phyloP scores from a whole-genome alignment of 2,888 invertebrate genomes.

The Phortica magna region DNA sequence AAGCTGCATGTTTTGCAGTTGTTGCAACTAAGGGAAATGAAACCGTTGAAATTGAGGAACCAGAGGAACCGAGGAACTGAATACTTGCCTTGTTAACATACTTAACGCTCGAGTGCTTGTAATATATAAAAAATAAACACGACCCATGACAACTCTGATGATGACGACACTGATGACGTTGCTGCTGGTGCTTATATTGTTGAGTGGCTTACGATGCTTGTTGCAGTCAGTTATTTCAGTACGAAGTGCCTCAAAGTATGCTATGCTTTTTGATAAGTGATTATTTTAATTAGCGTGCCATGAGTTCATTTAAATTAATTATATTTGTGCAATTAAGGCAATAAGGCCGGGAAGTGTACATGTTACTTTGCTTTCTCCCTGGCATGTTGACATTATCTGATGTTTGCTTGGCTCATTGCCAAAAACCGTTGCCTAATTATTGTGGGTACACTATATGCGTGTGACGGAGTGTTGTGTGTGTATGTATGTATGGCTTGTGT shows the following conservation, averaged over 20 bases:
- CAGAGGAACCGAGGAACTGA: constrained; percentile 22
- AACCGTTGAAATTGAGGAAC: not conserved
- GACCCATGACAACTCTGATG: constrained; percentile 13
- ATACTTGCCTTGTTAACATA: constrained; percentile 65
- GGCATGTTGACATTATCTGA: not conserved
- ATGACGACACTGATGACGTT: constrained; percentile 43
- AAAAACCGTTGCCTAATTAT: constrained; percentile 6
- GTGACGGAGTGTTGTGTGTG: not conserved
- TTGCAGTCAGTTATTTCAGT: constrained; percentile 4
- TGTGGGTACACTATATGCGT: not conserved
- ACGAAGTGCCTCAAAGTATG: constrained; percentile 22
- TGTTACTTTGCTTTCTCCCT: not conserved
- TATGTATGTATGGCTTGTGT: not conserved
- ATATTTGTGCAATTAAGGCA: not conserved
- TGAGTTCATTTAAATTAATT: constrained; percentile 15
- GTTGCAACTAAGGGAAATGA: not conserved
- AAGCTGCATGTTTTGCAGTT: constrained; percentile 6
- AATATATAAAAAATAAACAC: constrained; percentile 36
- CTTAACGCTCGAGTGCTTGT: constrained; percentile 54
- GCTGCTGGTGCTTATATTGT: constrained; percentile 33
- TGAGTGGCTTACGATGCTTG: not conserved
- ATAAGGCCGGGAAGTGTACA: too few species aligned
- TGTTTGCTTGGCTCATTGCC: constrained; percentile 3
- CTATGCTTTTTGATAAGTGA: constrained; percentile 4
- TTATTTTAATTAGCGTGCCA: constrained; percentile 17